Base-by-base conservation (phyloP, 2,797 vertebrate genomes). In the Lutjanus campechanus region DNA sequence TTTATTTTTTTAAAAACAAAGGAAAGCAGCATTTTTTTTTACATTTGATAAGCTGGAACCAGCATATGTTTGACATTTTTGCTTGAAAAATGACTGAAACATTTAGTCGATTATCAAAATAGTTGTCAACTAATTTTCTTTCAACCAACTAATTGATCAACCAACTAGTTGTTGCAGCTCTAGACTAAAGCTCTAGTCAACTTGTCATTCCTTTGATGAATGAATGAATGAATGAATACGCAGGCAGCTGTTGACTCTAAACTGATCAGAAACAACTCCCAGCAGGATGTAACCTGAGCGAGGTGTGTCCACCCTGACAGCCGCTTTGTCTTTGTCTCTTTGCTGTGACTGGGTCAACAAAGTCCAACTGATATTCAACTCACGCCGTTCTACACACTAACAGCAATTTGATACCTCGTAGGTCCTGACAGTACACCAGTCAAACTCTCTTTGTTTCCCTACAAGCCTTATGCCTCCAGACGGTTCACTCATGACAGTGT, bases 251-350 rank as follows among this genome's bases (percentile, higher is more conserved):
- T 40, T 47, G 79, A 67, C 49, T 49, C 54, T 25, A 22, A 36
- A n/a, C 53, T 49, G 41, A 74, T 76, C 71, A 59, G 63, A 66
- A 71, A 63, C 65, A 62, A 71, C 65, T 77, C 58, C 68, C 76
- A 55, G 64, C 62, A 49, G 69, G 65, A 47, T 88, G 91, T 89
- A 91, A 93, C 79, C 81, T 89, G 85, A 92, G 6, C 63, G 8
- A 83, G 85, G 83, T 65, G 72, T 84, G 88, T 78, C 83, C 62
- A 41, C 55, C 60, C 40, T 41, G 62, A 79, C 63, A 61, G 61
- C 77, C 69, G 78, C 47, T 69, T 77, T 67, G 75, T 62, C 81
- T 91, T 85, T 90, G 83, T 90, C 67, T 86, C 56, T 66, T 56
- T 76, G 22, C 46, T 78, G 60, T 70, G 75, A 71, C 86, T 61